Conservation (phyloP, 2,113 vertebrate species). For the Noctilio leporinus region DNA sequence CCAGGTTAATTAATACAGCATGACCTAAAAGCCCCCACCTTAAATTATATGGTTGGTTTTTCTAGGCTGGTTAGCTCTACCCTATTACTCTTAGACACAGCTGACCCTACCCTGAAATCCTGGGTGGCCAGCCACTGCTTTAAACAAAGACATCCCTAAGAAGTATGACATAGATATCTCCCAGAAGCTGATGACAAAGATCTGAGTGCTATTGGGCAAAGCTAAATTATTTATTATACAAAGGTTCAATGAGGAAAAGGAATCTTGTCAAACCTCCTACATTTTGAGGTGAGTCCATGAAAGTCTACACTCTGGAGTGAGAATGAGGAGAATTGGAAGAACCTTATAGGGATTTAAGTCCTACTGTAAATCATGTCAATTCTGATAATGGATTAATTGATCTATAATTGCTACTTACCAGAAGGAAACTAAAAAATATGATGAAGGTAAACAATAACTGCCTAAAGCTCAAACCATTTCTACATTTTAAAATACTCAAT, state of each 20-base stretch:
- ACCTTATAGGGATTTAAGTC: not conserved
- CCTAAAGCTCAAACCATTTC: not conserved
- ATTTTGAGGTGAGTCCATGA: not conserved
- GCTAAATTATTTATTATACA: not conserved
- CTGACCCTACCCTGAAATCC: not conserved
- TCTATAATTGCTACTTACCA: not conserved
- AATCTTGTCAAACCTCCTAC: not conserved
- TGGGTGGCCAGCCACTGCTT: not conserved
- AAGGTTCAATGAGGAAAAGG: not conserved
- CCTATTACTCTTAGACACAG: not conserved
- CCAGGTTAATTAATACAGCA: not conserved
- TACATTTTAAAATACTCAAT: not conserved
- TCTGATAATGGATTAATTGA: not conserved
- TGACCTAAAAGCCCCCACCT: not conserved
- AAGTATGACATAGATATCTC: not conserved
- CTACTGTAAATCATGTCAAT: not conserved
- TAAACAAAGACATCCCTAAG: not conserved
- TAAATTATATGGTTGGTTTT: not conserved
- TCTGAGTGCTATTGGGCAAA: not conserved
- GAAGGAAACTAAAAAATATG: not conserved
- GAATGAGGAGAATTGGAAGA: not conserved
- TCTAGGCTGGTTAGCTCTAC: not conserved
- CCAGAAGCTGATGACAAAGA: not conserved
- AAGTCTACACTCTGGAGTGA: not conserved
- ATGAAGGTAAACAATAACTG: not conserved